Evolutionary conservation across 2,888 invertebrate species (phyloP), one percentile per base, ranked within the genome.

Genomic region (Chrysomela aeneicollis): DNA sequence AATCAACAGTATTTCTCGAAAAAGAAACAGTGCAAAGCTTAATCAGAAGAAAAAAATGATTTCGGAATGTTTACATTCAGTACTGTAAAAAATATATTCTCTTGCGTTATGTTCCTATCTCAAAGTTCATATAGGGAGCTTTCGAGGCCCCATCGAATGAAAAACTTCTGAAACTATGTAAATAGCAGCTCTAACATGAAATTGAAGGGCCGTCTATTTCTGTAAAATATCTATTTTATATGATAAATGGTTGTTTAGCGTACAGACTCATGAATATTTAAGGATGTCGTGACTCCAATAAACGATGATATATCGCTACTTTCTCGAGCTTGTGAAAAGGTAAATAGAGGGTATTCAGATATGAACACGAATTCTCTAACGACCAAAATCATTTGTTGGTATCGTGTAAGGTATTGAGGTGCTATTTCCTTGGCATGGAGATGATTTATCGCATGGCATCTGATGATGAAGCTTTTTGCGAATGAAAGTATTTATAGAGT

Each of bases 221-320:
- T 22, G 46, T 57, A 10, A 18, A 57, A 57, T 57, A 57, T 63
- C 62, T 61, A 58, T 68, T 68, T 71, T 66, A 61, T 57, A 65
- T 76, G 76, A 76, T 76, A 74, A 74, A 76, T 75, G 75, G 70
- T 65, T 67, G 62, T 68, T 70, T 71, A 73, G 72, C 70, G 71
- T 69, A 69, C 67, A 60, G 69, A 76, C 74, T 74, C 73, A 15
- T 42, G 75, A 76, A 57, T 73, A 74, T 71, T 74, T 73, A 77
- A 76, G 74, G 75, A 75, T 74, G 76, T 71, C 57, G 57, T 46
- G 65, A 73, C 74, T 74, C 73, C 75, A 76, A 77, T 77, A 76
- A 75, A 77, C 71, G 76, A 76, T 75, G 75, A 77, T 77, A 71
- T 74, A 76, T 76, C 67, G 69, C 72, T 64, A 67, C 72, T 68